Evolutionary conservation across 2,888 invertebrate species (phyloP).

Genomic region (Pammene fasciana): DNA sequence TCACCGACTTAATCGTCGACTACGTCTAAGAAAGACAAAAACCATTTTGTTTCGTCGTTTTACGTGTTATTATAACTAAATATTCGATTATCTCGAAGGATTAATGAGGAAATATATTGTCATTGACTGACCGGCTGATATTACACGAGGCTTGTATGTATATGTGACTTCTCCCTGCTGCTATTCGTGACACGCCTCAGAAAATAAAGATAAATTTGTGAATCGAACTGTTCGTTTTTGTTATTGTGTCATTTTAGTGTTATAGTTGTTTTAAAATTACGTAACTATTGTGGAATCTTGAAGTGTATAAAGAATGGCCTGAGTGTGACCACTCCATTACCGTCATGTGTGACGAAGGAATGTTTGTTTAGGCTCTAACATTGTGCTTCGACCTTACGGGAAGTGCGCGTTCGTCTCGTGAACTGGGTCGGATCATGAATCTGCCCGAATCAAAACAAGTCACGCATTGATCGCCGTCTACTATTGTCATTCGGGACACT

Average conservation of each 20-base stretch:
- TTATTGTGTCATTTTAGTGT: constrained; percentile 81
- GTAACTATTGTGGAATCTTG: constrained; percentile 83
- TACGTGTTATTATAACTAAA: constrained; percentile 70
- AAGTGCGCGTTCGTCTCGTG: constrained; percentile 79
- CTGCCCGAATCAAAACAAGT: constrained; percentile 79
- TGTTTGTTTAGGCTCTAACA: constrained; percentile 83
- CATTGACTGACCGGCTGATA: constrained; percentile 84
- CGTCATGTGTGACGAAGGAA: constrained; percentile 83
- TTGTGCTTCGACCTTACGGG: constrained; percentile 78
- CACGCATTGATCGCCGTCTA: constrained; percentile 79
- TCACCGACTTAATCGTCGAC: constrained; percentile 76
- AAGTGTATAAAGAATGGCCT: constrained; percentile 82
- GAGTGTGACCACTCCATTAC: constrained; percentile 83
- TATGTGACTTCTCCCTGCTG: constrained; percentile 83
- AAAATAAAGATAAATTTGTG: constrained; percentile 82
- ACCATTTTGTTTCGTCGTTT: constrained; percentile 71
- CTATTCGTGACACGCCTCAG: constrained; percentile 84
- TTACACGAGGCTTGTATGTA: constrained; percentile 84
- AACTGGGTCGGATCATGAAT: constrained; percentile 81
- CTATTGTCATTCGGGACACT: constrained; percentile 80
- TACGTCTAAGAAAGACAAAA: constrained; percentile 69
- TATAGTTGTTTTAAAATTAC: constrained; percentile 81
- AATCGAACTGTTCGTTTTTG: constrained; percentile 78
- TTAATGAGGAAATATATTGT: constrained; percentile 80
- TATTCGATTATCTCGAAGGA: constrained; percentile 70